A percentile compares a stretch with the other conserved stretches of the same genome.
Evolutionary conservation across 2,797 vertebrate species (phyloP).

Genomic region (Forpus xanthops): DNA sequence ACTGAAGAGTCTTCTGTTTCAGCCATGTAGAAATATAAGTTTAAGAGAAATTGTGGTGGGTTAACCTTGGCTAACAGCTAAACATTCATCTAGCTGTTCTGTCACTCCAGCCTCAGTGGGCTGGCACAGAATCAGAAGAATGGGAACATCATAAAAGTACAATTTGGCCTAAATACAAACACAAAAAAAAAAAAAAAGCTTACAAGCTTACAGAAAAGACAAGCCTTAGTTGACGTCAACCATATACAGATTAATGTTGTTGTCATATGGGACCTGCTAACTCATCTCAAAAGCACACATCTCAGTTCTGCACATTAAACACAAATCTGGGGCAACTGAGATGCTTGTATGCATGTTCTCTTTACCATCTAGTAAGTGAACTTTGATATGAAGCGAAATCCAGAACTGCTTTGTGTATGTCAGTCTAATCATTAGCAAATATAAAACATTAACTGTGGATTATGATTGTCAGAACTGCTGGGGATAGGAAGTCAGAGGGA

Average conservation of each 20-base stretch:
- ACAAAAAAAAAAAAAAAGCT: not conserved
- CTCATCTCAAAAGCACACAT: not conserved
- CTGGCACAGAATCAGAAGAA: not conserved
- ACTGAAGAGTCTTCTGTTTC: not conserved
- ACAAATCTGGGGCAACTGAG: not conserved
- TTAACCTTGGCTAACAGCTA: not conserved
- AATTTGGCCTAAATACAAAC: not conserved
- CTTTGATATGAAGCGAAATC: not conserved
- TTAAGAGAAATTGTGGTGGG: not conserved
- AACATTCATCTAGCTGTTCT: not conserved
- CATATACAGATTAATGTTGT: not conserved
- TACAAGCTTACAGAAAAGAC: not conserved
- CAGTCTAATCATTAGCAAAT: not conserved
- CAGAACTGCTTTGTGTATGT: not conserved
- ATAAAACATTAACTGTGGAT: not conserved
- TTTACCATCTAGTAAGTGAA: not conserved
- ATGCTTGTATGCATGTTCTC: not conserved
- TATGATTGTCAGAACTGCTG: not conserved
- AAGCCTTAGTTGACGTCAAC: not conserved
- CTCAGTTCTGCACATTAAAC: not conserved
- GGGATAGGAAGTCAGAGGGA: not conserved
- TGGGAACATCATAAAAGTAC: not conserved
- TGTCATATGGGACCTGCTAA: not conserved
- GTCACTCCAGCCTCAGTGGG: rapidly evolving
- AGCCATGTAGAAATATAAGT: not conserved